Evolutionary conservation across 2,113 vertebrate genomes (phyloP), one percentile per base, ranked within the genome.

Genomic region (Cervus canadensis): DNA sequence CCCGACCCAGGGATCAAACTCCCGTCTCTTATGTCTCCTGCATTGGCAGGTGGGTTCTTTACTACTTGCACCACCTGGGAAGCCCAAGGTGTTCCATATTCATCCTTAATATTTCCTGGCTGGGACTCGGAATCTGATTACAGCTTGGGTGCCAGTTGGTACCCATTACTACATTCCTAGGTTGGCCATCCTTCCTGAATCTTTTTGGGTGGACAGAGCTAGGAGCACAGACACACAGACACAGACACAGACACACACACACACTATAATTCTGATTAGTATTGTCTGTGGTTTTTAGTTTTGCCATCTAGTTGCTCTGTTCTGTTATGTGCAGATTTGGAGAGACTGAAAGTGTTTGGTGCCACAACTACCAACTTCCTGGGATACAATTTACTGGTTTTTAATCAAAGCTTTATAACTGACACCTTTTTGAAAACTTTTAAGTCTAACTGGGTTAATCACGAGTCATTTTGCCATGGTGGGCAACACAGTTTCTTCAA

Each of bases 1-100:
- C 21, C 40, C 1, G 0, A 26, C 15, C 36, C 36, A 43, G 71
- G 36, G 23, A 76, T 43, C 6, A 1, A 25, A 76, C 36, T 26
- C 11, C 43, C 3, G 0, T 43, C 71, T 74, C 36, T 43, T 74
- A 25, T 40, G 23, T 76, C 36, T 43, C 13, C 71, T 26, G 36
- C 12, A 7, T 26, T 76, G 36, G 36, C 12, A 43, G 12, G 40
- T 12, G 25, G 36, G 71, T 43, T 76, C 71, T 76, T 43, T 40
- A 76, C 71, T 12, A 14, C 36, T 26, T 2, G 3, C 6, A 43
- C 71, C 23, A 76, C 71, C 23, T 26, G 71, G 71, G 71, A 76
- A 76, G 71, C 71, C 36, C 25, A 40, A 40, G 3, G 21, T 33
- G 2, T 48, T 84, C 25, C 4, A 14, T 50, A 48, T 5, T 43